Evolutionary conservation across 2,113 vertebrate genomes (phyloP), one percentile per base, ranked within the genome.

Genomic region (Ondatra zibethicus): DNA sequence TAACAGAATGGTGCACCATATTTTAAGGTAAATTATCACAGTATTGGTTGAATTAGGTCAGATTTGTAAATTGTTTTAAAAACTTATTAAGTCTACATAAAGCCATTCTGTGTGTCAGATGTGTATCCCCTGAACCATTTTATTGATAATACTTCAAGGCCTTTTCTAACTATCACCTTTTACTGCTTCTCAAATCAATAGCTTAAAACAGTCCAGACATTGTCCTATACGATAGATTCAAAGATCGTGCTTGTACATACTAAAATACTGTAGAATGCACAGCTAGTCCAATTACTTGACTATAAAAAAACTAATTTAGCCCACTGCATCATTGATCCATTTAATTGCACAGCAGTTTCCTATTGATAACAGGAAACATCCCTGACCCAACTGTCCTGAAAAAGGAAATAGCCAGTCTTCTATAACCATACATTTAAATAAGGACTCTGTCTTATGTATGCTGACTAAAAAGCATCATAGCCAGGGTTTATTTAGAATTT

Each of bases 341-440:
- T 98, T 98, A 98, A 98, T 97, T 98, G 92, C 94, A 58, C 80
- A 87, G 96, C 95, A 96, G 96, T 89, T 97, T 97, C 90, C 95
- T 97, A 91, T 93, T 96, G 92, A 97, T 97, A 96, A 96, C 82
- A 96, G 95, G 81, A 97, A 97, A 93, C 87, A 65, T 95, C 91
- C 94, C 95, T 95, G 91, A 97, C 92, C 89, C 42, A 94, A 84
- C 91, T 36, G n/a, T 72, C 92, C 95, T 96, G 92, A 92, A 93
- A 93, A 72, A 85, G 78, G 96, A 94, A 91, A 89, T 86, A 82
- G 85, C 94, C 85, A 66, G 88, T 97, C 97, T 96, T 94, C 81
- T 75, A 95, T 39, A 95, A 63, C 86, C 92, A 95, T 80, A 92
- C 92, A 97, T 97, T 97, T 97, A 82, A 93, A 55, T 90, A 92